phyloP scores from a whole-genome alignment of 2,113 vertebrate genomes.

The Ameiurus melas region DNA sequence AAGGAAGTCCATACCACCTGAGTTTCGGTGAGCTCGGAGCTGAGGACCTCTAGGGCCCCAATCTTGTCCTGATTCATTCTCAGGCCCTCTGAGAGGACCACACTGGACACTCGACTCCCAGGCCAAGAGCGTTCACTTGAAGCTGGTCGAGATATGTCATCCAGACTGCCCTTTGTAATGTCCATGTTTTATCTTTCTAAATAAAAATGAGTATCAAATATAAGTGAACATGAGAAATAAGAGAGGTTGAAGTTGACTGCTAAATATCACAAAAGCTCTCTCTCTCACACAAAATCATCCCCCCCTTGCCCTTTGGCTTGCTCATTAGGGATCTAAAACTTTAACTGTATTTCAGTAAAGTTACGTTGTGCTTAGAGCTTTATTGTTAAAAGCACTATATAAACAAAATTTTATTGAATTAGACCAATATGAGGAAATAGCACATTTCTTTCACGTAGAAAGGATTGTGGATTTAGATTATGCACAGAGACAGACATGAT shows the following conservation, averaged over 20 bases:
- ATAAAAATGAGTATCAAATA: neutral
- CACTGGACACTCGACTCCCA: constrained; percentile 67
- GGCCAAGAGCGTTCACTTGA: constrained; percentile 65
- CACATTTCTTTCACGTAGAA: too few relatives aligned
- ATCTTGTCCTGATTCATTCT: constrained; percentile 48
- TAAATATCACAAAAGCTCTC: neutral
- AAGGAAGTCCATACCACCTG: constrained; percentile 67
- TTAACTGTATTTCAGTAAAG: too few relatives aligned
- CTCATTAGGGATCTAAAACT: too few relatives aligned
- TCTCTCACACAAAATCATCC: too few relatives aligned
- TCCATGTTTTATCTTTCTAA: constrained; percentile 69
- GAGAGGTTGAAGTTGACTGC: neutral
- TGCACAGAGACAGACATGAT: too few relatives aligned
- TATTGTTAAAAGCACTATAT: too few relatives aligned
- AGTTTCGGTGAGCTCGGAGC: constrained; percentile 61
- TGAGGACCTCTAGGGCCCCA: constrained; percentile 73
- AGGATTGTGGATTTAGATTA: too few relatives aligned
- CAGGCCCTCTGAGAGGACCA: constrained; percentile 50
- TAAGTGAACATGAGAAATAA: neutral
- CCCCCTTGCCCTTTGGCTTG: too few relatives aligned
- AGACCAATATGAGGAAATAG: too few relatives aligned
- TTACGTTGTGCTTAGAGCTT: too few relatives aligned
- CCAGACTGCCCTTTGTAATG: constrained; percentile 75
- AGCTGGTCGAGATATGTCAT: constrained; percentile 77
- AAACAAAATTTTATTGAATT: too few relatives aligned